Evolutionary conservation across 2,888 invertebrate species (phyloP), one percentile per base, ranked within the genome.

Genomic region (Dynastes hyllus): DNA sequence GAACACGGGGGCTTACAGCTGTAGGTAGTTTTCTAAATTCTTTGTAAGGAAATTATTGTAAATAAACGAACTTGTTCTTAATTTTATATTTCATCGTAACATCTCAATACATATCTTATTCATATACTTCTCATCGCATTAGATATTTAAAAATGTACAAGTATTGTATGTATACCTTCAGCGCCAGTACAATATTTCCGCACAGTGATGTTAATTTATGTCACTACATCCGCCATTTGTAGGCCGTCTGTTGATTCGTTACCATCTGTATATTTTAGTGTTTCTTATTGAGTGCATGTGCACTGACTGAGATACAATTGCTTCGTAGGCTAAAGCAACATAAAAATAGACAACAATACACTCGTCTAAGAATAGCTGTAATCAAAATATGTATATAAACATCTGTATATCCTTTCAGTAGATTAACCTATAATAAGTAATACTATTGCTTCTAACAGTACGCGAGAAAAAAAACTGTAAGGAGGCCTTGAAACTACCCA

Each of bases 281-380:
- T 32, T 32, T 32, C 32, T 32, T 32, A 32, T n/a, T 5, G 53
- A 53, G 53, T 53, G 13, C 53, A 53, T 53, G 53, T 53, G 53
- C 16, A 53, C 53, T 5, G 32, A 32, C 32, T 16, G 5, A 16
- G 4, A 16, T 16, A 53, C 53, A 5, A 53, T 53, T 53, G 16
- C 16, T 16, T 53, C 16, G 13, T 16, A n/a, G 53, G 13, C 53
- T 13, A 13, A 53, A 16, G 53, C n/a, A 53, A n/a, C 16, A 53
- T 53, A 53, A 53, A 53, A 53, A 53, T 53, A 53, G 53, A 53
- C 53, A 13, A 53, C 53, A 53, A 53, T 53, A 53, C 2, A 53
- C 53, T 16, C n/a, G 13, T 53, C 16, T 16, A 53, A 53, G 13
- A 53, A 53, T 53, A n/a, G 13, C n/a, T 53, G 3, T 53, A 53